Percentiles rank a stretch among this genome's conserved stretches.
phyloP scores from a whole-genome alignment of 2,113 vertebrate genomes.

The Colossoma macropomum region DNA sequence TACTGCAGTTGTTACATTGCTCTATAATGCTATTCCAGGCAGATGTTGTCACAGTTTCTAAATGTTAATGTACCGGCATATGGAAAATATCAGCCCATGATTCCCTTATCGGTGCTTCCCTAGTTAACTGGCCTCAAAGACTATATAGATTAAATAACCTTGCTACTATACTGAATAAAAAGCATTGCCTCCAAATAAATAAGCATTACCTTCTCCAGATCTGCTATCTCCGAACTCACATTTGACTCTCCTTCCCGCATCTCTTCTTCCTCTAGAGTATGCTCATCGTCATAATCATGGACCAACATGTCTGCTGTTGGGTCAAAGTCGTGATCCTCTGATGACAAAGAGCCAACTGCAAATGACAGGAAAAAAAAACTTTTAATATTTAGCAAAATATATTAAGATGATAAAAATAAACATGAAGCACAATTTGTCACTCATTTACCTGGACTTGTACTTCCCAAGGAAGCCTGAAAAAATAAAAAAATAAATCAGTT shows the following conservation, averaged over 20 bases:
- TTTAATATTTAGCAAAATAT: not conserved
- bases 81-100: no score
- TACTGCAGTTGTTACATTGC: no score
- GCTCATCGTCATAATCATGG: conserved; percentile 88
- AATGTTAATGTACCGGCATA: no score
- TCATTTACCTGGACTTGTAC: conserved; percentile 89
- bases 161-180: no score
- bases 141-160: no score
- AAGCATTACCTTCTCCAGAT: conserved; percentile 83
- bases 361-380: conserved; percentile 22
- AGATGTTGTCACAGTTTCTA: no score
- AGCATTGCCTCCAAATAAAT: not conserved
- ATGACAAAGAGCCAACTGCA: conserved; percentile 88
- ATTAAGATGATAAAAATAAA: no score
- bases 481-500: not conserved
- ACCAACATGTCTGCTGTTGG: conserved; percentile 90
- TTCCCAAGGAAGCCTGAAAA: conserved; percentile 85
- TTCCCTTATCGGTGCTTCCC: no score
- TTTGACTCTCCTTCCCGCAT: conserved; percentile 86
- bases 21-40: no score
- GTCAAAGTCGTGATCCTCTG: conserved; percentile 93
- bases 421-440: no score
- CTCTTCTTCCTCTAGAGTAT: conserved; percentile 89
- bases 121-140: not conserved
- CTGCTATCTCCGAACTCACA: conserved; percentile 86